Evolutionary conservation across 2,888 invertebrate genomes (phyloP).

Genomic region (Spilarctia lutea): DNA sequence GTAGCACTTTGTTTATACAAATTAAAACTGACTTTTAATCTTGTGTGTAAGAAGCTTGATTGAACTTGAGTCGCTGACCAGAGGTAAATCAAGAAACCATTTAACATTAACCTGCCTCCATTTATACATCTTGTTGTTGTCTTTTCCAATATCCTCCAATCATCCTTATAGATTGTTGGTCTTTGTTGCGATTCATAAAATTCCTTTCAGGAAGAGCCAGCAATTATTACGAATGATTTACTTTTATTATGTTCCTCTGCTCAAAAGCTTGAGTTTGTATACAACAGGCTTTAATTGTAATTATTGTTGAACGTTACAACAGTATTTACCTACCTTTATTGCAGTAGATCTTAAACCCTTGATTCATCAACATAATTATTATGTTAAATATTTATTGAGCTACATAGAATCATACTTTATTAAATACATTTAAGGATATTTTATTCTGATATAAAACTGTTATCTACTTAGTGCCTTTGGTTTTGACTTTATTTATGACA

Average conservation of each 20-base stretch:
- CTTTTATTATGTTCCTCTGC: slow-evolving; percentile 1
- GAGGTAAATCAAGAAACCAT: neutral
- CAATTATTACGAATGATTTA: slow-evolving; percentile 10
- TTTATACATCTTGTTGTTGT: slow-evolving; percentile 6
- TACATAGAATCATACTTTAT: neutral
- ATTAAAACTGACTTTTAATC: slow-evolving; percentile 1
- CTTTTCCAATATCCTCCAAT: slow-evolving; percentile 11
- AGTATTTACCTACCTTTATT: neutral
- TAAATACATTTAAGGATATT: too few relatives aligned
- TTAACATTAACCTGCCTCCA: neutral
- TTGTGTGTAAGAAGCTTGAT: neutral
- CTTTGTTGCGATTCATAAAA: slow-evolving; percentile 8
- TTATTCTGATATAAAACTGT: too few relatives aligned
- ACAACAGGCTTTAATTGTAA: neutral
- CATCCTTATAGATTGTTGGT: slow-evolving; percentile 8
- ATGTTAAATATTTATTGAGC: neutral
- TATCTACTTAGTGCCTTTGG: neutral
- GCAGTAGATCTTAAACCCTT: neutral
- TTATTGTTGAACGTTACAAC: neutral
- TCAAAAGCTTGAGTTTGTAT: neutral
- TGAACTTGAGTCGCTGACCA: neutral
- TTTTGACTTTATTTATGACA: neutral
- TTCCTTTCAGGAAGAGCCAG: neutral
- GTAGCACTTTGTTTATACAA: neutral
- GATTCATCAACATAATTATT: neutral